phyloP scores from a whole-genome alignment of 2,888 invertebrate genomes.

The Drosophila paranaensis region DNA sequence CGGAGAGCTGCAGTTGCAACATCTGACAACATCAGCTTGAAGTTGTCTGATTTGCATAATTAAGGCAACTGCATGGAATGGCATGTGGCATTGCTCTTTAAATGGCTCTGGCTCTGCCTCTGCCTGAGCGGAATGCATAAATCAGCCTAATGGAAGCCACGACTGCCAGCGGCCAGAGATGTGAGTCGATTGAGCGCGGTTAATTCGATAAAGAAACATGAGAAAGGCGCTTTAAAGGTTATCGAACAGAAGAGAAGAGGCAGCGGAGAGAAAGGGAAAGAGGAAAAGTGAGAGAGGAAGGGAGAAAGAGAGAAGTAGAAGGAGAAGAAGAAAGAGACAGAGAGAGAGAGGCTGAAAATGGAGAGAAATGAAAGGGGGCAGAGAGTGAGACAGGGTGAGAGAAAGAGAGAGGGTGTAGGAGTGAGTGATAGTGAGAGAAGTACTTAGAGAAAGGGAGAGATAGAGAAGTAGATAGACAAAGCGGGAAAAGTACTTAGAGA shows the following conservation, averaged over 20 bases:
- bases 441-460: too few relatives aligned
- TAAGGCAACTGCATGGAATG: slow-evolving; percentile 24
- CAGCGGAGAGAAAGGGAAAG: background rate
- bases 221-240: background rate
- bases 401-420: too few relatives aligned
- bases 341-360: background rate
- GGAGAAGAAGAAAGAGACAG: background rate
- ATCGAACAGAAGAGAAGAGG: background rate
- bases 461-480: too few relatives aligned
- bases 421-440: too few relatives aligned
- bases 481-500: too few relatives aligned
- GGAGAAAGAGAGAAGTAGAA: background rate
- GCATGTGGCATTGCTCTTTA: slow-evolving; percentile 16
- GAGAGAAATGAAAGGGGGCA: background rate
- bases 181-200: slow-evolving; percentile 5
- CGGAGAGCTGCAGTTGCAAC: slow-evolving; percentile 35
- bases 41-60: slow-evolving; percentile 58
- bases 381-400: background rate
- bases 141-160: slow-evolving; percentile 53
- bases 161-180: slow-evolving; percentile 11
- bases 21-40: slow-evolving; percentile 20
- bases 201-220: slow-evolving; percentile 3
- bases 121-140: slow-evolving; percentile 31
- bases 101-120: slow-evolving; percentile 24
- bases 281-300: background rate